Percentiles rank a stretch among this genome's conserved stretches.
These are phyloP conservation scores for Pampusana beccarii DNA, from an alignment of 2,113 vertebrate genomes.

Conservation along the genomic window DNA sequence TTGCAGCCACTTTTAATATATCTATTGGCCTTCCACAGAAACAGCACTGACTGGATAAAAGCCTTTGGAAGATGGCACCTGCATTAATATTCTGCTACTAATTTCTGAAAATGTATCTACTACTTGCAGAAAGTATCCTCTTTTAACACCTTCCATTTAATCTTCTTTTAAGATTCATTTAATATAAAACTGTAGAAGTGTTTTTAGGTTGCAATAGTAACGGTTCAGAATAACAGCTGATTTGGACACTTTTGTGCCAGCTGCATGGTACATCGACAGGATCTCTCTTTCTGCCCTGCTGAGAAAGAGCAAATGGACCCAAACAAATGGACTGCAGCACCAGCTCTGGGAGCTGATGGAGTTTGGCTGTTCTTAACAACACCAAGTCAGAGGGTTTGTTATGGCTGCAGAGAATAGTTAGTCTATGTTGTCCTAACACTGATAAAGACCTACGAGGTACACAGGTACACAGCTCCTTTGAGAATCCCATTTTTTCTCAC, in stretches of 20 bases:
- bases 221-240: not conserved
- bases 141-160: not conserved
- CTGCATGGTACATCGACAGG: not conserved
- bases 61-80: not conserved
- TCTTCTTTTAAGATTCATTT: not conserved
- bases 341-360: not conserved
- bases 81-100: not conserved
- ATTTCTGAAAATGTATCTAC: not conserved
- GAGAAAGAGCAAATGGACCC: not conserved
- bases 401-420: not conserved
- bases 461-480: not conserved
- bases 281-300: not conserved
- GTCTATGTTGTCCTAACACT: not conserved
- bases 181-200: not conserved
- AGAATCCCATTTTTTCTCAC: not conserved
- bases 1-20: not conserved
- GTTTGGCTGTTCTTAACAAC: fast-evolving
- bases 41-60: not conserved
- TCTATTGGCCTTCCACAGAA: not conserved
- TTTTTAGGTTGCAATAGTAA: not conserved
- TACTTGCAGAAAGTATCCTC: not conserved
- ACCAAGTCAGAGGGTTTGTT: not conserved
- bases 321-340: not conserved
- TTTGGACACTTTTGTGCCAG: not conserved
- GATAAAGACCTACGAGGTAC: not conserved